A percentile compares a stretch with the other conserved stretches of the same genome.
These are phyloP conservation scores for Andrena chrysosceles DNA, from an alignment of 2,888 invertebrate genomes.

Conservation along the genomic window DNA sequence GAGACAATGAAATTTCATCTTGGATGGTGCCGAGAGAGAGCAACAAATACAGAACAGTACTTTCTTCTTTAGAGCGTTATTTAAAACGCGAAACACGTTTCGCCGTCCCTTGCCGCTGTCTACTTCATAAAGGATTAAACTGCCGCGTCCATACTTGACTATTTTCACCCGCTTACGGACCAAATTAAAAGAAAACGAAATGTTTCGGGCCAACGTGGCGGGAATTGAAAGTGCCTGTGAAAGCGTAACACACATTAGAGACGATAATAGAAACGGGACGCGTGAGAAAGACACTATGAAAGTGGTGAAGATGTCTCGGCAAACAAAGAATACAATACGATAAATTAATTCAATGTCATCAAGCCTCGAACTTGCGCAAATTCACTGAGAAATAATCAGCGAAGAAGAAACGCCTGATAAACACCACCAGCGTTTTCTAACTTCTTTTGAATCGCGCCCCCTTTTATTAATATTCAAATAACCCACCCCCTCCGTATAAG, in stretches of 20 bases:
- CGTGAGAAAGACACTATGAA: background rate
- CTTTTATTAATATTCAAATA: too few species aligned
- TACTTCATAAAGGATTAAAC: slow-evolving; percentile 35
- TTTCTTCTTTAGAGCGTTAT: slow-evolving; percentile 1
- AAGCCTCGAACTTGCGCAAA: too few species aligned
- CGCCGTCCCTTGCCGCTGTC: slow-evolving; percentile 12
- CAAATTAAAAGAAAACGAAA: slow-evolving; percentile 30
- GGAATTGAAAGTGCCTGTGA: slow-evolving; percentile 1
- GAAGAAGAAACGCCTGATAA: too few species aligned
- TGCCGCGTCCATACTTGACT: slow-evolving; percentile 24
- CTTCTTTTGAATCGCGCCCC: too few species aligned
- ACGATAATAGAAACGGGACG: slow-evolving; percentile 14
- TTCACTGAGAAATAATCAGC: too few species aligned
- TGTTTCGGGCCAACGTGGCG: slow-evolving; percentile 23
- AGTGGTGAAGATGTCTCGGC: background rate
- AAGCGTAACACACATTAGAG: slow-evolving; percentile 26
- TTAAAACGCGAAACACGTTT: slow-evolving; percentile 44
- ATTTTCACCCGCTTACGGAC: slow-evolving; percentile 1
- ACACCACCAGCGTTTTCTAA: too few species aligned
- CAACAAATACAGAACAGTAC: slow-evolving; percentile 3
- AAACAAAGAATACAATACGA: background rate
- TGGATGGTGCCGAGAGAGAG: background rate
- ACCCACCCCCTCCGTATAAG: too few species aligned
- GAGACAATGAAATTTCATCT: slow-evolving; percentile 6
- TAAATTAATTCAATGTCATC: background rate